A percentile compares a stretch with the other conserved stretches of the same genome.
These are phyloP conservation scores for Odontocolon sp. DNA, from an alignment of 2,888 invertebrate genomes.

Conservation along the genomic window DNA sequence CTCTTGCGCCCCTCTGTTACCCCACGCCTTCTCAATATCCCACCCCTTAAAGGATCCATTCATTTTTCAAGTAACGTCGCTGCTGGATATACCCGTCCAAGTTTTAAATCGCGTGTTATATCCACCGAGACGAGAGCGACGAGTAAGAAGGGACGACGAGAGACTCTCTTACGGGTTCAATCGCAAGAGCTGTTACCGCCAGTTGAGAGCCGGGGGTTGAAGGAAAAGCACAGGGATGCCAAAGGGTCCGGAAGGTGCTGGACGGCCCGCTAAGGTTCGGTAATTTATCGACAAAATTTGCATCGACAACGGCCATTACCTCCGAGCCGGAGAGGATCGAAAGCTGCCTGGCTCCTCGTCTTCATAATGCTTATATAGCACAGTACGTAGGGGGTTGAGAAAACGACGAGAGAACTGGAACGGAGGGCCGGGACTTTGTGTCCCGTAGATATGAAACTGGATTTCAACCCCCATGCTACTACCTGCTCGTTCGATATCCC, in stretches of 20 bases:
- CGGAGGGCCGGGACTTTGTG: background rate
- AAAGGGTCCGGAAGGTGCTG: conserved; percentile 40
- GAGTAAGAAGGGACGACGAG: conserved; percentile 57
- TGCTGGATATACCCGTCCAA: conserved; percentile 72
- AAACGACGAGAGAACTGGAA: background rate
- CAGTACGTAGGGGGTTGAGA: background rate
- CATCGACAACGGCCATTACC: conserved; percentile 68
- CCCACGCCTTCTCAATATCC: conserved; percentile 10
- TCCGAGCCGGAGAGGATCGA: conserved; percentile 34
- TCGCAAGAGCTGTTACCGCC: conserved; percentile 41
- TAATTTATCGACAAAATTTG: conserved; percentile 65
- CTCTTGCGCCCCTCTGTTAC: conserved; percentile 7
- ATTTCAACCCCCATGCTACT: conserved; percentile 36
- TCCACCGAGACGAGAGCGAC: conserved; percentile 60
- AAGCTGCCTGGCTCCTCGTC: conserved; percentile 26
- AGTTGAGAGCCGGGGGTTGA: background rate
- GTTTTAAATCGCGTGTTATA: conserved; percentile 72
- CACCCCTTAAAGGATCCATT: conserved; percentile 74
- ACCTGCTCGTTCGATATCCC: conserved; percentile 17
- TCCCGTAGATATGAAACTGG: conserved; percentile 4
- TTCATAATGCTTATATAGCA: background rate
- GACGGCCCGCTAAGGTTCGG: conserved; percentile 39
- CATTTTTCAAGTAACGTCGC: conserved; percentile 75
- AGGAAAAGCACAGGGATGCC: background rate
- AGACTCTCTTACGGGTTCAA: conserved; percentile 6